Percentiles rank a stretch among this genome's conserved stretches.
Evolutionary conservation across 2,113 vertebrate genomes (phyloP).

Genomic region (Lagopus muta): DNA sequence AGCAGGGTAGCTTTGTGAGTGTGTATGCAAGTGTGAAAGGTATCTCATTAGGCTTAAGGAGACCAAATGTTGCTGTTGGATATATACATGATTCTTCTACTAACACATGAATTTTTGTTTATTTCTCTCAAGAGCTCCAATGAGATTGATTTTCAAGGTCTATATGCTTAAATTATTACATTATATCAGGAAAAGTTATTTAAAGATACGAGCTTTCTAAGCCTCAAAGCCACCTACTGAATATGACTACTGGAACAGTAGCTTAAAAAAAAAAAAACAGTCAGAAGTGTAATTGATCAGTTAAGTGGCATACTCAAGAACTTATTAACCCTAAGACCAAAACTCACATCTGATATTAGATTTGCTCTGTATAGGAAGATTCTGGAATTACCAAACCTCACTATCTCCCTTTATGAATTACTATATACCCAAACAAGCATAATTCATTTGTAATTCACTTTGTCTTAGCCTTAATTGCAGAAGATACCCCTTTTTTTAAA

Average conservation of each 20-base stretch:
- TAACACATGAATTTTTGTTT: conserved; percentile 37
- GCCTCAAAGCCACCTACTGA: background rate
- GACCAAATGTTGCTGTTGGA: conserved; percentile 22
- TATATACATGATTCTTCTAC: background rate
- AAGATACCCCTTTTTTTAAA: background rate
- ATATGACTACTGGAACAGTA: background rate
- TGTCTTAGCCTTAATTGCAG: conserved; percentile 7
- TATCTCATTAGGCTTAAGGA: conserved; percentile 33
- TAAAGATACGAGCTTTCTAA: background rate
- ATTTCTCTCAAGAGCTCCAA: conserved; percentile 18
- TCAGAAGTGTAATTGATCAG: background rate
- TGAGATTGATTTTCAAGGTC: background rate
- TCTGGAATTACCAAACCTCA: background rate
- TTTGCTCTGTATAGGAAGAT: background rate
- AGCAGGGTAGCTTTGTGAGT: background rate
- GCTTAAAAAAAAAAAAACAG: background rate
- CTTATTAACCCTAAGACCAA: background rate
- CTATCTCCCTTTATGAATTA: background rate
- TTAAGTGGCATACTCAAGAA: background rate
- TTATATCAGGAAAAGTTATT: background rate
- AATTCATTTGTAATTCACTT: background rate
- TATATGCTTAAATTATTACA: background rate
- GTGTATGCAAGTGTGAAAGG: background rate
- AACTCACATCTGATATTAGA: background rate
- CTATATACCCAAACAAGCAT: background rate